phyloP scores from a whole-genome alignment of 64 coral and sea anemone species.

The Stylophora pistillata region DNA sequence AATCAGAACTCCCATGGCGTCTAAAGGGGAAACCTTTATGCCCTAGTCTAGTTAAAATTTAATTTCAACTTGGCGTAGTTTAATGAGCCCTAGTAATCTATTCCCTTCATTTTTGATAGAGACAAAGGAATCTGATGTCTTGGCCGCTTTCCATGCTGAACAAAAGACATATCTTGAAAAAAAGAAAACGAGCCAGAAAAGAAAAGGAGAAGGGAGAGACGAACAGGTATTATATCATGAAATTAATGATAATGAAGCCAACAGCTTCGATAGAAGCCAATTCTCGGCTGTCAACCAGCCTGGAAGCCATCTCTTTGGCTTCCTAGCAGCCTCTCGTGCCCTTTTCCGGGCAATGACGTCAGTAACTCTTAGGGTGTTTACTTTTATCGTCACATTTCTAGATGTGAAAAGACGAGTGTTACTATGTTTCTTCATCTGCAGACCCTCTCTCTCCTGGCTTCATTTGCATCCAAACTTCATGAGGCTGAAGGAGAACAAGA shows the following conservation, averaged over 20 bases:
- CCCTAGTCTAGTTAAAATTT: no score
- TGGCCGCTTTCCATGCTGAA: slow-evolving; percentile 87
- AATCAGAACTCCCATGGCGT: no score
- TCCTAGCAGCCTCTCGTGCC: not conserved
- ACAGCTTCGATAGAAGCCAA: no score
- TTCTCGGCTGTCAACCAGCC: no score
- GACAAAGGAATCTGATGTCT: slow-evolving; percentile 58
- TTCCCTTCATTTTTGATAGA: slow-evolving; percentile 26
- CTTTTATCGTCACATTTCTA: no score
- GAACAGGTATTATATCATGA: slow-evolving; percentile 53
- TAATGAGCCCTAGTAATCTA: no score
- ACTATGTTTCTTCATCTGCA: not conserved
- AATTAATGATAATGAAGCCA: no score
- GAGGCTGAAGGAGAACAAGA: slow-evolving; percentile 36
- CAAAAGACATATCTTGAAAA: slow-evolving; percentile 65
- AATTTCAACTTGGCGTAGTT: no score
- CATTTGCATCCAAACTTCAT: slow-evolving; percentile 78
- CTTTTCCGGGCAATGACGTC: no score
- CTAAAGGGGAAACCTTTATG: no score
- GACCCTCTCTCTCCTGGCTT: slow-evolving; percentile 59
- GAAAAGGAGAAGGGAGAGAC: slow-evolving; percentile 78
- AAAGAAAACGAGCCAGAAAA: slow-evolving; percentile 65
- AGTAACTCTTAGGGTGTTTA: no score
- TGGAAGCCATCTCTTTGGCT: not conserved
- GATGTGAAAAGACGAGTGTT: no score